Evolutionary conservation across 35 echinoderm and acorn worm genomes (phyloP).

Genomic region (Antedon bifida): DNA sequence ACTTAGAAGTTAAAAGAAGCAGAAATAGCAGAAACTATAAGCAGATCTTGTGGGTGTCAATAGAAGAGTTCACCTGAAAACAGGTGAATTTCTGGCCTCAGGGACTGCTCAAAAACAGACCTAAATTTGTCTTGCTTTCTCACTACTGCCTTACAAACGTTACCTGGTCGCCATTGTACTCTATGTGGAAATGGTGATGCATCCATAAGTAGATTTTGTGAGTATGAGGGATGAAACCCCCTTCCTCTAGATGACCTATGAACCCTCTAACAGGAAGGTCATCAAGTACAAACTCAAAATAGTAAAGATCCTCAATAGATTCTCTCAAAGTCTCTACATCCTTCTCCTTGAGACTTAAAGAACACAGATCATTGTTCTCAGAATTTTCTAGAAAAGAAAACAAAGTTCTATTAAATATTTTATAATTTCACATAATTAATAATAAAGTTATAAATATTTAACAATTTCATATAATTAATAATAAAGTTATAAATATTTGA

Average conservation of each 20-base stretch:
- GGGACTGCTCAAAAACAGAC: too few relatives aligned
- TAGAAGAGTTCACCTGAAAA: too few relatives aligned
- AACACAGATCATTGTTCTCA: slow-evolving; percentile 49
- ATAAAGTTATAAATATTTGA: too few relatives aligned
- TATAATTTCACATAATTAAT: neutral
- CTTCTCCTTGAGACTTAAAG: slow-evolving; percentile 42
- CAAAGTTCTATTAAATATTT: neutral
- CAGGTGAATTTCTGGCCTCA: too few relatives aligned
- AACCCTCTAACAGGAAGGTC: slow-evolving; percentile 80
- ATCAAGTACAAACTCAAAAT: slow-evolving; percentile 99
- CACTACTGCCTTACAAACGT: too few relatives aligned
- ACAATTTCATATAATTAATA: too few relatives aligned
- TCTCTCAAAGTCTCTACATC: slow-evolving; percentile 54
- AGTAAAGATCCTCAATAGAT: slow-evolving; percentile 86
- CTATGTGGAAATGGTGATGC: slow-evolving; percentile 87
- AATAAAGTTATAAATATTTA: too few relatives aligned
- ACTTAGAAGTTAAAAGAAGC: too few relatives aligned
- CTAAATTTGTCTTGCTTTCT: too few relatives aligned
- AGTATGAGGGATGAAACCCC: slow-evolving; percentile 73
- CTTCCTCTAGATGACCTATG: slow-evolving; percentile 79
- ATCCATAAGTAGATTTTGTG: slow-evolving; percentile 73
- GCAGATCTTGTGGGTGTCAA: too few relatives aligned
- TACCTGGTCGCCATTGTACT: slow-evolving; percentile 93
- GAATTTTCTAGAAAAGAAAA: slow-evolving; percentile 31
- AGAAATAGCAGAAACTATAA: too few relatives aligned